phyloP scores from a whole-genome alignment of 2,888 invertebrate genomes.

The Neria commutata region DNA sequence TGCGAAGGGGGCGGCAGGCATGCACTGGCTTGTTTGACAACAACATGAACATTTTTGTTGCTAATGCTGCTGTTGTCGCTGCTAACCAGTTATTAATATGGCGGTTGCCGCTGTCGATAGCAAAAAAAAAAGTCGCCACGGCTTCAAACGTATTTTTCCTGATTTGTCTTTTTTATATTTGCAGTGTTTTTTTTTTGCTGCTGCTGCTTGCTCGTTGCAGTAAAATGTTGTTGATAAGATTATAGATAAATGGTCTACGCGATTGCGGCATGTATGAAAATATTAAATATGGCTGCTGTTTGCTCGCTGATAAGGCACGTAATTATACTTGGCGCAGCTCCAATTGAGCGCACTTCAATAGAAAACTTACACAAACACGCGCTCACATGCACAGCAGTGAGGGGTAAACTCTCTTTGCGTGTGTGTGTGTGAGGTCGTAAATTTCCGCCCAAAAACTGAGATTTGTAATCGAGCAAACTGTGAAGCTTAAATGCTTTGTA shows the following conservation, averaged over 20 bases:
- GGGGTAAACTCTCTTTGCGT: too few relatives aligned
- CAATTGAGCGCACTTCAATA: too few relatives aligned
- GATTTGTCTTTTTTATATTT: slow-evolving; percentile 3
- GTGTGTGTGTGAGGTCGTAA: too few relatives aligned
- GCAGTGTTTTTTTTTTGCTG: not conserved
- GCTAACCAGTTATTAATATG: too few relatives aligned
- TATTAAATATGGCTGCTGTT: slow-evolving; percentile 5
- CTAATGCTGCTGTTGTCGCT: too few relatives aligned
- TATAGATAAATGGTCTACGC: not conserved
- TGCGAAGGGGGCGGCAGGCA: not conserved
- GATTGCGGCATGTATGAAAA: not conserved
- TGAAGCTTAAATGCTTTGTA: too few relatives aligned
- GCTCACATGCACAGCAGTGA: too few relatives aligned
- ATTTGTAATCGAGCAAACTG: too few relatives aligned
- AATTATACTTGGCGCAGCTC: too few relatives aligned
- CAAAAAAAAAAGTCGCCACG: not conserved
- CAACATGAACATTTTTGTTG: too few relatives aligned
- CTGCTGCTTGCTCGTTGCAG: not conserved
- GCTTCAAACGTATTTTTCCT: not conserved
- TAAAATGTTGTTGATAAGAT: not conserved
- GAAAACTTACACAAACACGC: too few relatives aligned
- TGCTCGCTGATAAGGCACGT: not conserved
- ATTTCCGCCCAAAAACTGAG: too few relatives aligned
- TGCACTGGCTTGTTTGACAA: not conserved
- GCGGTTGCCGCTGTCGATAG: slow-evolving; percentile 5